These are phyloP conservation scores for Phoxinus phoxinus DNA, from an alignment of 2,113 vertebrate species.

Conservation along the genomic window DNA sequence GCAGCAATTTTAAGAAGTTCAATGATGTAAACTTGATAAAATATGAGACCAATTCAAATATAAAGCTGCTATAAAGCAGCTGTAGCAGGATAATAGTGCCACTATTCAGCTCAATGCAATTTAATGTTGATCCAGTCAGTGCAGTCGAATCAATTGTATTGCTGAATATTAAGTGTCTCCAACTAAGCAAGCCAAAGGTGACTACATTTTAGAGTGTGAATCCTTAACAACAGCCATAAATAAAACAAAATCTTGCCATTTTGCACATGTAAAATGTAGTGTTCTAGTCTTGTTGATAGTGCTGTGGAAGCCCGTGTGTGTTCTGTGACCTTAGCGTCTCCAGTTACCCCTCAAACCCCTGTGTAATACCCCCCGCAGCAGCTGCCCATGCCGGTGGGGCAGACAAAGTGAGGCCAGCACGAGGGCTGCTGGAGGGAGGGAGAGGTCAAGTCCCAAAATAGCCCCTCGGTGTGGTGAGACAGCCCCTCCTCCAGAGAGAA, in stretches of 20 bases:
- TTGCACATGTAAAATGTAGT: neutral
- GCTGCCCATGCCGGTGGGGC: conserved; percentile 43
- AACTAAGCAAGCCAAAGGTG: no score
- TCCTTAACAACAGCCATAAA: neutral
- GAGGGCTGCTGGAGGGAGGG: conserved; percentile 53
- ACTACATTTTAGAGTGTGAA: neutral
- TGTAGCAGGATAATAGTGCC: no score
- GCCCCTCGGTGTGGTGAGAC: conserved; percentile 75
- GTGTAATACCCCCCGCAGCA: conserved; percentile 41
- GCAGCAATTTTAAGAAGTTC: no score
- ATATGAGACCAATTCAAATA: no score
- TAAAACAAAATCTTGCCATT: neutral
- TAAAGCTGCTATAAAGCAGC: no score
- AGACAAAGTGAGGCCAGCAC: conserved; percentile 63
- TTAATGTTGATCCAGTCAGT: no score
- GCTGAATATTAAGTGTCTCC: no score
- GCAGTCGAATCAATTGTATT: no score
- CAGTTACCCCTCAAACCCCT: conserved; percentile 3
- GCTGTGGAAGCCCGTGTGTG: conserved; percentile 11
- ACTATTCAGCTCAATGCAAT: no score
- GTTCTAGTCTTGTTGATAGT: neutral
- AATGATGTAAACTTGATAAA: no score
- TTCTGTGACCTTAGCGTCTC: conserved; percentile 46
- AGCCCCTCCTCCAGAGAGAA: conserved; percentile 56
- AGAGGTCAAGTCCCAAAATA: conserved; percentile 87